phyloP scores from a whole-genome alignment of 2,888 invertebrate species.

The Acronicta psi region DNA sequence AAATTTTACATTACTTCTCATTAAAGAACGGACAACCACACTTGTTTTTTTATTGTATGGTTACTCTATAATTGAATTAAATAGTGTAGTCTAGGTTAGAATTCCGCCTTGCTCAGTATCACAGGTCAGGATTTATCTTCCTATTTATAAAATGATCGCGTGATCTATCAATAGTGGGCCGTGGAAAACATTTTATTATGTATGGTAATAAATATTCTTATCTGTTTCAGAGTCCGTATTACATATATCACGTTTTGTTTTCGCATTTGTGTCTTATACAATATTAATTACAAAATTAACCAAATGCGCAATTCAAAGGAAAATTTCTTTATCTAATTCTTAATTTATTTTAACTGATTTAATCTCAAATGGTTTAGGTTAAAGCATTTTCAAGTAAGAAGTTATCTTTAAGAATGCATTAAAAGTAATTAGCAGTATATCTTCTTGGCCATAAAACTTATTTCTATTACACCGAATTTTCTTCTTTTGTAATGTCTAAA shows the following conservation, averaged over 20 bases:
- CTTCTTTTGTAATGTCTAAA: background rate
- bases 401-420: conserved; percentile 11
- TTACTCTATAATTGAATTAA: background rate
- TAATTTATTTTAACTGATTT: no score
- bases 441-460: conserved; percentile 13
- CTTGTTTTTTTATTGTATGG: no score
- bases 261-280: conserved; percentile 6
- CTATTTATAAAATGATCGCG: conserved; percentile 26
- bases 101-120: conserved; percentile 17
- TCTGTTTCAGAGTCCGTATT: conserved; percentile 16
- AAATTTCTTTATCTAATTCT: no score
- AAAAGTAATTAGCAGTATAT: conserved; percentile 28
- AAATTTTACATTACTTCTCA: conserved; percentile 9
- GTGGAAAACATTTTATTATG: conserved; percentile 39
- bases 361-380: background rate
- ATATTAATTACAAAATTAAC: conserved; percentile 1
- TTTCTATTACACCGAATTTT: conserved; percentile 6
- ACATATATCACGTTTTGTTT: conserved; percentile 39
- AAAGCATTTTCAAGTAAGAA: conserved; percentile 17
- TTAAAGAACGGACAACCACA: no score
- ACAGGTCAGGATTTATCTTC: conserved; percentile 41
- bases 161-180: conserved; percentile 28
- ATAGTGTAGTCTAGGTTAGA: background rate
- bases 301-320: background rate
- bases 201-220: conserved; percentile 18